Conservation (phyloP, 2,797 vertebrate species). For the Delichon dasypus region DNA sequence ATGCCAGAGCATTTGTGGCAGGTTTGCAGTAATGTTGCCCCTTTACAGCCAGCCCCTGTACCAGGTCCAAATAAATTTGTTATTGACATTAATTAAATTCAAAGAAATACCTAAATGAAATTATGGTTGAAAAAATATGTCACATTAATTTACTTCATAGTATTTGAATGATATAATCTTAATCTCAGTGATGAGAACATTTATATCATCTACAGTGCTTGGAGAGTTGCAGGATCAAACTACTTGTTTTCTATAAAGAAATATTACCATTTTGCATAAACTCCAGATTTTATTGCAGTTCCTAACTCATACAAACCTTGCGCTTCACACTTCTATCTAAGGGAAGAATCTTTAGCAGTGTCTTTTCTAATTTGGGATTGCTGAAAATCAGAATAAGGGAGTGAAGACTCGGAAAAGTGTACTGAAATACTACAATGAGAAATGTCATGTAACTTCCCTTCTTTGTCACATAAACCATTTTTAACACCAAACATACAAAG, state of each 20-base stretch:
- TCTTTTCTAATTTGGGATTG: not conserved
- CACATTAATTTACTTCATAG: not conserved
- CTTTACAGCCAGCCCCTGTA: not conserved
- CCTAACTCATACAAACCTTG: not conserved
- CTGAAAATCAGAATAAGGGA: slow-evolving; percentile 11
- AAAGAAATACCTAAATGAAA: not conserved
- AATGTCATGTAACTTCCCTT: accelerated
- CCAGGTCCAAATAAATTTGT: no score
- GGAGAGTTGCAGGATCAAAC: not conserved
- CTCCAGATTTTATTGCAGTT: not conserved
- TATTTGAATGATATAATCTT: not conserved
- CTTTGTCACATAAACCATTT: not conserved
- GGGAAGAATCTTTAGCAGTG: not conserved
- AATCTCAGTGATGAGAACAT: not conserved
- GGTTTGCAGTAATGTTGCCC: not conserved
- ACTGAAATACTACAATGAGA: not conserved
- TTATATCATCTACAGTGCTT: not conserved
- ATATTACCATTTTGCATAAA: not conserved
- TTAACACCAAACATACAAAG: not conserved
- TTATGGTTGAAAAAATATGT: not conserved
- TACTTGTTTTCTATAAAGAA: not conserved
- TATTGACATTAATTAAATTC: not conserved
- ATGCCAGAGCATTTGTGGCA: no score
- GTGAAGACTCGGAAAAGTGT: not conserved
- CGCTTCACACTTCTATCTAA: not conserved